Conservation (phyloP, 2,113 vertebrate species). For the Penelope pileata region DNA sequence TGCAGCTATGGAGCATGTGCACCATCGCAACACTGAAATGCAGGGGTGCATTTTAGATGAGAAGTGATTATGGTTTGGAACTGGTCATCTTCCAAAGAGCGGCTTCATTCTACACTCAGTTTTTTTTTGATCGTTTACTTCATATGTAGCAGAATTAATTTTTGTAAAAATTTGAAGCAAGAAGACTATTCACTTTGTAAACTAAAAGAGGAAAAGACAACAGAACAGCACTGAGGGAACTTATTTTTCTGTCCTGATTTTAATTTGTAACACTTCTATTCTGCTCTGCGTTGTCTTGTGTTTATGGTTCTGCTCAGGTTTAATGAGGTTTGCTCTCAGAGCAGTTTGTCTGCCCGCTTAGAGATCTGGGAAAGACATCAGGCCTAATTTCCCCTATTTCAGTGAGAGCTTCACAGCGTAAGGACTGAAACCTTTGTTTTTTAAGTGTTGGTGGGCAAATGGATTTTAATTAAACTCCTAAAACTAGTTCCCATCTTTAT, state of each 20-base stretch:
- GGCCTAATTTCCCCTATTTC: background rate
- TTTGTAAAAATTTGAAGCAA: background rate
- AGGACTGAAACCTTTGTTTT: background rate
- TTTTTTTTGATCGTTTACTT: background rate
- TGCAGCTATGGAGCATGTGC: conserved; percentile 50
- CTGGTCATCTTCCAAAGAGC: background rate
- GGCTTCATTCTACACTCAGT: background rate
- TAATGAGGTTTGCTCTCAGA: background rate
- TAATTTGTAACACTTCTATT: background rate
- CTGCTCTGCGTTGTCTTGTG: background rate
- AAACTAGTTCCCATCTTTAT: background rate
- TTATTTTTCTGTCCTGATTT: background rate
- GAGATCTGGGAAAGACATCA: background rate
- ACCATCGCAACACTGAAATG: background rate
- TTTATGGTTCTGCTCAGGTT: background rate
- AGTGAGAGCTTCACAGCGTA: background rate
- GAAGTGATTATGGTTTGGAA: background rate
- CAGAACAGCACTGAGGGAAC: background rate
- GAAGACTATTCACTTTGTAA: background rate
- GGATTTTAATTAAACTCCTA: background rate
- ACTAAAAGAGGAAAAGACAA: background rate
- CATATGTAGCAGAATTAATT: background rate
- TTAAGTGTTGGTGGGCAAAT: background rate
- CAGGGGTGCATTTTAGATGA: background rate
- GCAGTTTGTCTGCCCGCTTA: background rate